Conservation (phyloP, 2,888 invertebrate species). For the Drosophila picticornis region DNA sequence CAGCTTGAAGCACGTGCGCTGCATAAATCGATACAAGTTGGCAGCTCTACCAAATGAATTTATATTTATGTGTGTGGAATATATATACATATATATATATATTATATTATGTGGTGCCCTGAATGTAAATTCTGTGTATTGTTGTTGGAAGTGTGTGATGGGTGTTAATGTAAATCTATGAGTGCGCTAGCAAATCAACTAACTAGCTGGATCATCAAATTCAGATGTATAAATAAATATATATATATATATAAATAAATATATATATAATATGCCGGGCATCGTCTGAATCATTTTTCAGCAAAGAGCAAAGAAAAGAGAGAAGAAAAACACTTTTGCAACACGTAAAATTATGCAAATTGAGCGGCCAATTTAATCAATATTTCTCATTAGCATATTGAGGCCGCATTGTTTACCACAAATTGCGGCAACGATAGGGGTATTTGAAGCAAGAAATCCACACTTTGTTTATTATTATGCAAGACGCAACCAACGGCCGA, state of each 20-base stretch:
- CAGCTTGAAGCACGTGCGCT: conserved; percentile 41
- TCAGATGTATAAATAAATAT: conserved; percentile 4
- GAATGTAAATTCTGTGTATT: conserved; percentile 60
- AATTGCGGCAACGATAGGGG: conserved; percentile 42
- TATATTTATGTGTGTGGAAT: conserved; percentile 58
- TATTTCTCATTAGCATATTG: conserved; percentile 73
- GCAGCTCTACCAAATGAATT: conserved; percentile 36
- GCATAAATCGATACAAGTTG: conserved; percentile 55
- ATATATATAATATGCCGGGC: background rate
- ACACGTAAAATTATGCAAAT: conserved; percentile 74
- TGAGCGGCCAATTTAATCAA: conserved; percentile 58
- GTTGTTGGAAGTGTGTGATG: conserved; percentile 32
- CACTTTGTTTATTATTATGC: conserved; percentile 66
- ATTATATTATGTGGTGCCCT: conserved; percentile 47
- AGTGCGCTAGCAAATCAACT: conserved; percentile 58
- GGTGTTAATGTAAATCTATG: conserved; percentile 57
- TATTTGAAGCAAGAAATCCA: conserved; percentile 1
- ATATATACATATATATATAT: conserved; percentile 71
- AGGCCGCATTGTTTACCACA: conserved; percentile 72
- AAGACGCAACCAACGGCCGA: conserved; percentile 55
- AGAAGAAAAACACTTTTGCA: conserved; percentile 51
- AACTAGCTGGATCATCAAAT: conserved; percentile 60
- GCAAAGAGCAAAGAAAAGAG: conserved; percentile 2
- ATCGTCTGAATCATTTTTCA: conserved; percentile 34
- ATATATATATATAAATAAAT: conserved; percentile 1